phyloP scores from a whole-genome alignment of 2,113 vertebrate genomes.

The Chamaetylas fuelleborni region DNA sequence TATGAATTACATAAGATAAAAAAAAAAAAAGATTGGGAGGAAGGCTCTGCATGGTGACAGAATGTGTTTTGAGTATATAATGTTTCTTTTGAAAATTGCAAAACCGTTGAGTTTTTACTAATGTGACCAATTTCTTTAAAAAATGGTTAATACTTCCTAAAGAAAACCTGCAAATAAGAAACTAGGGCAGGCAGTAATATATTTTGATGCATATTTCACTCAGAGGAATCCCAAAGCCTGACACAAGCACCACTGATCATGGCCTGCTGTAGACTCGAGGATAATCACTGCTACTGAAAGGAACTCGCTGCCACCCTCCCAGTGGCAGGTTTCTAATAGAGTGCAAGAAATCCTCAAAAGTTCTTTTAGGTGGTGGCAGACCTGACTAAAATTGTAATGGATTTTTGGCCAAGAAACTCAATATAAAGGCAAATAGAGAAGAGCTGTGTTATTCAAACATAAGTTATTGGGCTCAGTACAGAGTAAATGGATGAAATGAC shows the following conservation, averaged over 20 bases:
- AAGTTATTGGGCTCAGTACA: constrained; percentile 39
- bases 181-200: not conserved
- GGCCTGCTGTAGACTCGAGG: not conserved
- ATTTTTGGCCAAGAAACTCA: constrained; percentile 57
- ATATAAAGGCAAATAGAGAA: constrained; percentile 56
- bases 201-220: not conserved
- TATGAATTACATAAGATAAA: not conserved
- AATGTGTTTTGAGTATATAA: not conserved
- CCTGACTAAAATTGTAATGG: constrained; percentile 42
- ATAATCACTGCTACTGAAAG: not conserved
- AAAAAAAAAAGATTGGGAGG: not conserved
- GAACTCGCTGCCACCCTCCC: not conserved
- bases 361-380: not conserved
- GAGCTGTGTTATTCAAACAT: constrained; percentile 41
- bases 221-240: not conserved
- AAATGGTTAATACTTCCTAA: not conserved
- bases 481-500: constrained; percentile 35
- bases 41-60: not conserved
- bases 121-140: not conserved
- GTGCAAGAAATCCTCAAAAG: not conserved
- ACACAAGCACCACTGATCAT: not conserved
- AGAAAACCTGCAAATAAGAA: not conserved
- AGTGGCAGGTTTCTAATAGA: not conserved
- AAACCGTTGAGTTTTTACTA: not conserved
- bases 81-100: not conserved